Conservation (phyloP, 2,888 invertebrate species). For the Drosophila cyrtoloma region DNA sequence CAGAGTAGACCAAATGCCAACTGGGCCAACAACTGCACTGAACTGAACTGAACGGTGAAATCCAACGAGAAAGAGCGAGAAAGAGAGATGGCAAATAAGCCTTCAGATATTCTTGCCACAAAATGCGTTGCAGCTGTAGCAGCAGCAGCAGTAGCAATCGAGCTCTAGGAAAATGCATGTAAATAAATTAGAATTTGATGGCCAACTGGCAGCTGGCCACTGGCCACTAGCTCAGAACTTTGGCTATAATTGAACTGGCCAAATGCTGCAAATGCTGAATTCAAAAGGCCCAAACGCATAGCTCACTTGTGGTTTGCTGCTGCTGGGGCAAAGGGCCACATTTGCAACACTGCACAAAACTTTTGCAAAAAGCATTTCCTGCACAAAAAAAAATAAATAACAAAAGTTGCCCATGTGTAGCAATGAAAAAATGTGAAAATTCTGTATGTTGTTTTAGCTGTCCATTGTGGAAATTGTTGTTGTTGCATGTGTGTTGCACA, state of each 20-base stretch:
- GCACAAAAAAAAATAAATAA: conserved; percentile 1
- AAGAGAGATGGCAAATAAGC: conserved; percentile 61
- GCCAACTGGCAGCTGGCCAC: conserved; percentile 24
- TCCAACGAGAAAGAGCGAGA: background rate
- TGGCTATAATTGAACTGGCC: conserved; percentile 56
- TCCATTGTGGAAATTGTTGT: conserved; percentile 10
- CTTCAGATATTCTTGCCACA: conserved; percentile 44
- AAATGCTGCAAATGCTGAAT: conserved; percentile 47
- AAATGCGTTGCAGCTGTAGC: conserved; percentile 49
- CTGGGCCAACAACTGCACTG: conserved; percentile 48
- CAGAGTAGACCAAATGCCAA: conserved; percentile 25
- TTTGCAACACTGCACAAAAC: conserved; percentile 44
- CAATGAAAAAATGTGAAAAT: conserved; percentile 15
- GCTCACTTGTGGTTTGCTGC: conserved; percentile 20
- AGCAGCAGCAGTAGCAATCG: conserved; percentile 8
- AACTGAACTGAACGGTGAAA: conserved; percentile 11
- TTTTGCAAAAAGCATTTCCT: conserved; percentile 42
- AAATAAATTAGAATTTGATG: conserved; percentile 75
- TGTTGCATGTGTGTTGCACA: conserved; percentile 32
- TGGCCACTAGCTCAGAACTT: conserved; percentile 15
- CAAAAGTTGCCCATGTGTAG: background rate
- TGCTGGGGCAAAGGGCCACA: conserved; percentile 25
- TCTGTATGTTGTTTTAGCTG: conserved; percentile 20
- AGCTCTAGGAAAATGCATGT: conserved; percentile 61
- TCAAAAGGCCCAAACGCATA: conserved; percentile 22